Conservation (phyloP, 1,140 invertebrate genomes). For the Luehdorfia chinensis region DNA sequence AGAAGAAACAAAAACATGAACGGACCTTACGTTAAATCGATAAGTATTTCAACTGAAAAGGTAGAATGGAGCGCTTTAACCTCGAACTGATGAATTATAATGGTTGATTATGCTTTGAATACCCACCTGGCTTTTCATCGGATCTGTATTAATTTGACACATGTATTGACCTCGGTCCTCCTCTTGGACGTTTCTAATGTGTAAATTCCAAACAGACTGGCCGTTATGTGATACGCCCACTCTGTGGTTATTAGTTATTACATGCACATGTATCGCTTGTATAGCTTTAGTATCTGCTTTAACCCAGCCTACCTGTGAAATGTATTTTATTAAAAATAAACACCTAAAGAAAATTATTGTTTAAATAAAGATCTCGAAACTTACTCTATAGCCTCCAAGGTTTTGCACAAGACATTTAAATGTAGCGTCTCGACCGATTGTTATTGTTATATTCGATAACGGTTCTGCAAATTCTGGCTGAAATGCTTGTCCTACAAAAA, state of each 20-base stretch:
- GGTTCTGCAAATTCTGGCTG: constrained; percentile 91
- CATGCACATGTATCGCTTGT: constrained; percentile 92
- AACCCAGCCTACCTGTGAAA: constrained; percentile 89
- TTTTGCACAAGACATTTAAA: constrained; percentile 92
- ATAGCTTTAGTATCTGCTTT: constrained; percentile 92
- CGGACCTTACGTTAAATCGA: constrained; percentile 5
- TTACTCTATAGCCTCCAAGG: constrained; percentile 93
- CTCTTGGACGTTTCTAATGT: constrained; percentile 88
- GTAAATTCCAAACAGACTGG: constrained; percentile 89
- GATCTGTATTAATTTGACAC: constrained; percentile 90
- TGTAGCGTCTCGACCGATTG: constrained; percentile 90
- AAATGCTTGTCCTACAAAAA: constrained; percentile 81
- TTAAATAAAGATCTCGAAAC: constrained; percentile 43
- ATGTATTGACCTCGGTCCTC: constrained; percentile 91
- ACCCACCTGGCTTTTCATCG: constrained; percentile 89
- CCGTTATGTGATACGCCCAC: constrained; percentile 88
- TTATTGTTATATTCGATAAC: constrained; percentile 89
- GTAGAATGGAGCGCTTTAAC: constrained; percentile 49
- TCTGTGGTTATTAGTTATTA: constrained; percentile 91
- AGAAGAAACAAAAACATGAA: constrained; percentile 17
- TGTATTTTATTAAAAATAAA: constrained; percentile 4
- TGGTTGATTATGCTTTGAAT: not conserved
- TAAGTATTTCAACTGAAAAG: constrained; percentile 24
- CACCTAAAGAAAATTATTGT: constrained; percentile 1
- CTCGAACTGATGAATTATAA: constrained; percentile 34